Percentiles rank a stretch among this genome's conserved stretches.
These are phyloP conservation scores for Rhynchophorus ferrugineus DNA, from an alignment of 1,140 invertebrate genomes.

Conservation along the genomic window DNA sequence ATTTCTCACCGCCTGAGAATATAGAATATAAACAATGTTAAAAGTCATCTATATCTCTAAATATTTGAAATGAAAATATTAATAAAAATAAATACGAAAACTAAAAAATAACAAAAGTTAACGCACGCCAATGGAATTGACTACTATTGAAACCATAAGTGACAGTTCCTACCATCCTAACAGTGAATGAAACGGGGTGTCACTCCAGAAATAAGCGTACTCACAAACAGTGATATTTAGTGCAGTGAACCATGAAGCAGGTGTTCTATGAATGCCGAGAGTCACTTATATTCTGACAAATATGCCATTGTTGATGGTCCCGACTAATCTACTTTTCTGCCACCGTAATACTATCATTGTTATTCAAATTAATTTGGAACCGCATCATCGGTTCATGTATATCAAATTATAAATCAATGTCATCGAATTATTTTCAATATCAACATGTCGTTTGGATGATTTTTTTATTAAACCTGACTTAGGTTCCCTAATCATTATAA, in stretches of 20 bases:
- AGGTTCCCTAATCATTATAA: too few relatives aligned
- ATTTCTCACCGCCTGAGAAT: too few relatives aligned
- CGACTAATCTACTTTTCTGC: constrained; percentile 24
- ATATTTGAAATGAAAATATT: too few relatives aligned
- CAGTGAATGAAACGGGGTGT: constrained; percentile 21
- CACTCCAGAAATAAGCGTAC: constrained; percentile 22
- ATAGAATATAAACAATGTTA: too few relatives aligned
- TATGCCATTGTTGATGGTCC: constrained; percentile 25
- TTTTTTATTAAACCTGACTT: not conserved
- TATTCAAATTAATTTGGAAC: constrained; percentile 24
- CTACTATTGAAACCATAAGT: constrained; percentile 7
- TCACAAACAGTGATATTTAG: constrained; percentile 33
- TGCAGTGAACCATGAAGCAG: constrained; percentile 31
- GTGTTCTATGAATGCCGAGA: constrained; percentile 23
- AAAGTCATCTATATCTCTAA: too few relatives aligned
- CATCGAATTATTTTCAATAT: too few relatives aligned
- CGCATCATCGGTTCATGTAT: constrained; percentile 16
- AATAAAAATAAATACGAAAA: too few relatives aligned
- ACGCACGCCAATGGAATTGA: constrained; percentile 3
- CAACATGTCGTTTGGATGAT: not conserved
- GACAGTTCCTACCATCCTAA: constrained; percentile 13
- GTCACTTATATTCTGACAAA: constrained; percentile 32
- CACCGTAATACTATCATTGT: constrained; percentile 22
- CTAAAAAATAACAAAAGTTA: not conserved
- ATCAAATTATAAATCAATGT: constrained; percentile 14